phyloP scores from a whole-genome alignment of 2,888 invertebrate genomes.

The Leptinotarsa juncta region DNA sequence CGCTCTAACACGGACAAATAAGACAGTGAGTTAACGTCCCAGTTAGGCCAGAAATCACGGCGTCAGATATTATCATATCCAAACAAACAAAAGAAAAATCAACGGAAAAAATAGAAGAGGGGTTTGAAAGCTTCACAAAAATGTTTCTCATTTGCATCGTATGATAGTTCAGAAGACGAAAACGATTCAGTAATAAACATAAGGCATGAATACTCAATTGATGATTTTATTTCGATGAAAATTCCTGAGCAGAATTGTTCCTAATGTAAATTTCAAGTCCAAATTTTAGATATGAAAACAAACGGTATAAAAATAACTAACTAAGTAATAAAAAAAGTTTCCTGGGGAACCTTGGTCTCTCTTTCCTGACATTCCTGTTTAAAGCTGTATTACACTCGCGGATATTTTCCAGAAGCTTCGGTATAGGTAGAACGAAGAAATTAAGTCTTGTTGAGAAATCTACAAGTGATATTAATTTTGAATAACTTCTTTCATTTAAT shows the following conservation, averaged over 20 bases:
- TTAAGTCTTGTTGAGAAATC: neutral
- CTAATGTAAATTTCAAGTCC: neutral
- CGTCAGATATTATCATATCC: neutral
- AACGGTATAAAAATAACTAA: neutral
- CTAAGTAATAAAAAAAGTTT: neutral
- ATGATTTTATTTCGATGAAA: neutral
- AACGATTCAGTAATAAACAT: neutral
- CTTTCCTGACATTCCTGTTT: neutral
- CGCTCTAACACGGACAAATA: neutral
- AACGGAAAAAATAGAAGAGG: neutral
- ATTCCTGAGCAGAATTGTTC: neutral
- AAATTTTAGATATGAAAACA: neutral
- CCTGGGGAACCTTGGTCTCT: neutral
- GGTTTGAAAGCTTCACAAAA: neutral
- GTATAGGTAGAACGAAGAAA: neutral
- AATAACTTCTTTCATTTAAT: neutral
- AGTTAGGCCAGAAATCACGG: neutral
- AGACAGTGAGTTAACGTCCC: neutral
- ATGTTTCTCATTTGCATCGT: neutral
- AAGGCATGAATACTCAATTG: neutral
- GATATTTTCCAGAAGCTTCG: neutral
- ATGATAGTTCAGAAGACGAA: constrained; percentile 3
- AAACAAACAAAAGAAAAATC: neutral
- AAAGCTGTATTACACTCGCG: neutral
- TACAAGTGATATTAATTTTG: neutral